phyloP scores from a whole-genome alignment of 2,113 vertebrate species.

The Dasypus novemcinctus region DNA sequence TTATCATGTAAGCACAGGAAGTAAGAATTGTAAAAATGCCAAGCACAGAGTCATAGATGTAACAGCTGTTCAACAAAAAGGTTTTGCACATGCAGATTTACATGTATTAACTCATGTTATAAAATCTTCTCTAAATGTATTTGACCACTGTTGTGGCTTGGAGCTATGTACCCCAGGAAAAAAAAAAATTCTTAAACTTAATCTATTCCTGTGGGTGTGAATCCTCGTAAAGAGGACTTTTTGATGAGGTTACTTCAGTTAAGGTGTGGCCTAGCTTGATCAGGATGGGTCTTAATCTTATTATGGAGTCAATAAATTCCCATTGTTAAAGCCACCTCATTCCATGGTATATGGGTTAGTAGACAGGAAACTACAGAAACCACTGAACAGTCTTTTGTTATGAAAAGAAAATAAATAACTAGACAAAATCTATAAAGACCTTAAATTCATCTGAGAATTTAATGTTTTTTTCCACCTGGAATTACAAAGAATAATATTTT shows the following conservation, averaged over 20 bases:
- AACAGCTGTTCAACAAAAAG: neutral
- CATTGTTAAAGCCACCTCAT: too few relatives aligned
- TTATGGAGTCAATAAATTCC: too few relatives aligned
- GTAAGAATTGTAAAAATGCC: neutral
- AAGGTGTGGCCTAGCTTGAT: too few relatives aligned
- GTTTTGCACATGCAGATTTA: neutral
- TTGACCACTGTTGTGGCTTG: neutral
- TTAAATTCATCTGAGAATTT: neutral
- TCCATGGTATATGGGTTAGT: too few relatives aligned
- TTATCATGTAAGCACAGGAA: neutral
- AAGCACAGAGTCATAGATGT: neutral
- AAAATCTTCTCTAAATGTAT: neutral
- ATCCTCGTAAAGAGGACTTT: too few relatives aligned
- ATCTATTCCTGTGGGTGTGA: too few relatives aligned
- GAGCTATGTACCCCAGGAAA: too few relatives aligned
- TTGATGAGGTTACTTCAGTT: too few relatives aligned
- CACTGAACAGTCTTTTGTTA: neutral
- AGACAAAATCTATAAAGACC: neutral
- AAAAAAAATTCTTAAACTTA: too few relatives aligned
- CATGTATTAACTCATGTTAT: neutral
- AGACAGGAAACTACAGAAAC: too few relatives aligned
- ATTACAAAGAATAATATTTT: neutral
- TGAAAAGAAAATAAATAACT: slow-evolving; percentile 15
- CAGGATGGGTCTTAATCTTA: too few relatives aligned
- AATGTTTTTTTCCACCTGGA: neutral